phyloP scores from a whole-genome alignment of 2,113 vertebrate species.

The Scalopus aquaticus region DNA sequence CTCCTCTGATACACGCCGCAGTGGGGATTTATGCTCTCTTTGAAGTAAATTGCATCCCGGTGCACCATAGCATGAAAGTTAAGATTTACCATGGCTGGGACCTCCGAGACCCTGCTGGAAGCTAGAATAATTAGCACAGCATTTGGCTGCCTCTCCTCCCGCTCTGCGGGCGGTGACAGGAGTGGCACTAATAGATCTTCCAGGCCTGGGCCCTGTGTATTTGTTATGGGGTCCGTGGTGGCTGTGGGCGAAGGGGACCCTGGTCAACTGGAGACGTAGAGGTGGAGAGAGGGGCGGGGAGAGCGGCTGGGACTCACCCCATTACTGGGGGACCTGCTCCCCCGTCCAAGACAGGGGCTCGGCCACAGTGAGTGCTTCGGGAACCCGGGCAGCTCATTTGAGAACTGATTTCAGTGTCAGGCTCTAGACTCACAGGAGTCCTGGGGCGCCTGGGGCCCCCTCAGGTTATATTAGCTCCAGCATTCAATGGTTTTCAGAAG shows the following conservation, averaged over 20 bases:
- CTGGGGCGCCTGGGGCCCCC: not conserved
- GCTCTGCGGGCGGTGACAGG: slow-evolving; percentile 67
- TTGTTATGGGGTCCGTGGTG: slow-evolving; percentile 58
- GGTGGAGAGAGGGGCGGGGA: not conserved
- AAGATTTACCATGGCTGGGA: slow-evolving; percentile 86
- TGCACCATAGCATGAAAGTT: slow-evolving; percentile 86
- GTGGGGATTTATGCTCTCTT: slow-evolving; percentile 84
- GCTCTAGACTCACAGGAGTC: not conserved
- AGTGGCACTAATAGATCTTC: slow-evolving; percentile 79
- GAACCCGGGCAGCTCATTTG: not conserved
- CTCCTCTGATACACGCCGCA: slow-evolving; percentile 80
- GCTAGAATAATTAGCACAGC: slow-evolving; percentile 81
- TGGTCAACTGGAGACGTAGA: slow-evolving; percentile 5
- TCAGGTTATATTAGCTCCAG: not conserved
- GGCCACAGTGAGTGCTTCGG: not conserved
- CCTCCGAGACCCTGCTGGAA: slow-evolving; percentile 83
- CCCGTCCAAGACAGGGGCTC: not conserved
- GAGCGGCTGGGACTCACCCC: not conserved
- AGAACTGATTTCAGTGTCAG: not conserved
- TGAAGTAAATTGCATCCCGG: slow-evolving; percentile 87
- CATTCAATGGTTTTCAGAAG: not conserved
- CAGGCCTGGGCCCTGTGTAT: slow-evolving; percentile 73
- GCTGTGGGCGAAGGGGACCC: slow-evolving; percentile 36
- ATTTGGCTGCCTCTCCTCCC: slow-evolving; percentile 77
- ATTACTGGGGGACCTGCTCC: not conserved